Evolutionary conservation across 2,888 invertebrate species (phyloP).

Genomic region (Lasioglossum oenotherae): DNA sequence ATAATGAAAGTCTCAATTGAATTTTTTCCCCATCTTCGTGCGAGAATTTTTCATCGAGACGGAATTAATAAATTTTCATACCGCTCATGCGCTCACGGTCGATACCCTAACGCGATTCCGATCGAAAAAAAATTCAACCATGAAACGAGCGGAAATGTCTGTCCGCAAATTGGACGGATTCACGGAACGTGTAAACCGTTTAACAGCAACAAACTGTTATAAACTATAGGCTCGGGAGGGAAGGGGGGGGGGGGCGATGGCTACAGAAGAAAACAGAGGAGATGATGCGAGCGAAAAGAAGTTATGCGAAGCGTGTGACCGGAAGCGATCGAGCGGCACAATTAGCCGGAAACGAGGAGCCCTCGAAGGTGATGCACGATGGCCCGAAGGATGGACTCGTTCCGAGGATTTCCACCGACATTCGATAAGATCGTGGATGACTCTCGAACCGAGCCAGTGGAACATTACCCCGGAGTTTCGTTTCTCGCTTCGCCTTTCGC

Average conservation of each 20-base stretch:
- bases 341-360: conserved; percentile 72
- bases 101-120: background rate
- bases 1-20: conserved; percentile 38
- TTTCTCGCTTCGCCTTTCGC: conserved; percentile 37
- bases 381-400: conserved; percentile 38
- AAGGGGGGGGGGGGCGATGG: background rate
- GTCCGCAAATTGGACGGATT: background rate
- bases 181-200: background rate
- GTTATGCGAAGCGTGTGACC: conserved; percentile 73
- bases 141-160: background rate
- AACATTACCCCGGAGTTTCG: conserved; percentile 41
- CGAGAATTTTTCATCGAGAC: conserved; percentile 23
- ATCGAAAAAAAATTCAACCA: background rate
- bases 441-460: conserved; percentile 32
- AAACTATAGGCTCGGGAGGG: background rate
- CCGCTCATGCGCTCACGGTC: background rate
- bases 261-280: conserved; percentile 32
- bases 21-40: conserved; percentile 17
- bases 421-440: conserved; percentile 43
- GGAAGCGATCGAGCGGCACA: conserved; percentile 71
- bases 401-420: conserved; percentile 25
- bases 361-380: conserved; percentile 57
- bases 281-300: conserved; percentile 58
- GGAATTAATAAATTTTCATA: conserved; percentile 9
- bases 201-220: background rate